A percentile compares a stretch with the other conserved stretches of the same genome.
phyloP scores from a whole-genome alignment of 1,140 invertebrate species.

The Trichogramma pretiosum region DNA sequence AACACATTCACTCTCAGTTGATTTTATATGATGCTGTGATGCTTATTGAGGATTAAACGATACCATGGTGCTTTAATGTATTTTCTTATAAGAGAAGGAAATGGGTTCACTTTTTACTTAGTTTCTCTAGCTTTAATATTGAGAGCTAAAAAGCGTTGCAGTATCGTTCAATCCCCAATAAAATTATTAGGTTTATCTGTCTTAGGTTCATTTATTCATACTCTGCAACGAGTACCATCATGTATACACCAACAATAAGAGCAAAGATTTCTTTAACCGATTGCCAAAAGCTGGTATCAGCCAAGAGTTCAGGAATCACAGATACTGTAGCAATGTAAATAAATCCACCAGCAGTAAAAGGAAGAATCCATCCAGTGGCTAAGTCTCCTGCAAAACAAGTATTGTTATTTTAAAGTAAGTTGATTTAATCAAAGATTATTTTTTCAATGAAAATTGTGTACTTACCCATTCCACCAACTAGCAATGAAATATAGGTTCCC shows the following conservation, averaged over 20 bases:
- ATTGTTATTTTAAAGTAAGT: conserved; percentile 7
- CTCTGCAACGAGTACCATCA: conserved; percentile 86
- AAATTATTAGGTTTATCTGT: too few species aligned
- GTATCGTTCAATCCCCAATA: too few species aligned
- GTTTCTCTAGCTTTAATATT: too few species aligned
- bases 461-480: conserved; percentile 62
- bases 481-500: conserved; percentile 79
- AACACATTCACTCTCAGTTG: too few species aligned
- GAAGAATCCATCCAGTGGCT: conserved; percentile 77
- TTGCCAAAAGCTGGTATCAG: conserved; percentile 75
- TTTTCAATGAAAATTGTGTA: conserved; percentile 7
- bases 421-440: not conserved
- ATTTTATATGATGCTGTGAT: too few species aligned
- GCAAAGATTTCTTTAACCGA: conserved; percentile 79
- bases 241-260: conserved; percentile 72
- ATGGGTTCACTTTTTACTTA: too few species aligned
- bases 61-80: too few species aligned
- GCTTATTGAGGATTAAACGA: too few species aligned
- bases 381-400: conserved; percentile 52
- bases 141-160: too few species aligned
- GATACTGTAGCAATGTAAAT: conserved; percentile 97
- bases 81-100: too few species aligned
- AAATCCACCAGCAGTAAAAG: conserved; percentile 95
- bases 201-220: conserved; percentile 64
- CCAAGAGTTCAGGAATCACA: conserved; percentile 87